Conservation (phyloP, 1,140 invertebrate genomes). For the Micrasema longulum region DNA sequence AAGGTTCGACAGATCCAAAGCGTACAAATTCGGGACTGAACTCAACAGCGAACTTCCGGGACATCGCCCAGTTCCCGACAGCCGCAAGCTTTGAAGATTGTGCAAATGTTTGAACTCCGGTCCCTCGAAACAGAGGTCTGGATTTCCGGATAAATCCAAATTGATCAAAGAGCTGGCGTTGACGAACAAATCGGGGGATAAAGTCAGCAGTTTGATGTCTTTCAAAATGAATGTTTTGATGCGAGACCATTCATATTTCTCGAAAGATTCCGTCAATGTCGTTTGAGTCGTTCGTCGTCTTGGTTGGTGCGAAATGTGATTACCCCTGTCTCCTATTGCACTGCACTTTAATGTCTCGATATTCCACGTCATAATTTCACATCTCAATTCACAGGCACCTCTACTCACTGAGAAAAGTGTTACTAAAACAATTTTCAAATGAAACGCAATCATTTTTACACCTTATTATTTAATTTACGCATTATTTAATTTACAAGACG, state of each 20-base stretch:
- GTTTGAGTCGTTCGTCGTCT: background rate
- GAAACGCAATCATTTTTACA: too few species aligned
- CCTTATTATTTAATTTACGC: too few species aligned
- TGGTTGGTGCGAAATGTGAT: background rate
- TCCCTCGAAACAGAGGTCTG: background rate
- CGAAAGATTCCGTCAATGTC: background rate
- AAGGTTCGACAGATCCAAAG: background rate
- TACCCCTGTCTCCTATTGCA: background rate
- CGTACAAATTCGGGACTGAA: background rate
- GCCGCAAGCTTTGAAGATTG: background rate
- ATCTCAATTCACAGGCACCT: conserved; percentile 1
- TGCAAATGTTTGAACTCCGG: background rate
- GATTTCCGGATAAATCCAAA: conserved; percentile 6
- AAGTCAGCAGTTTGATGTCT: background rate
- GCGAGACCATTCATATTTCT: background rate
- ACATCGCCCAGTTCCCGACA: background rate
- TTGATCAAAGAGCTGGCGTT: background rate
- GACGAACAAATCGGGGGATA: background rate
- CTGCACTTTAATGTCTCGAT: background rate
- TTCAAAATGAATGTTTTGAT: background rate
- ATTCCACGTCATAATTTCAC: background rate
- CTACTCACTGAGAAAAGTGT: too few species aligned
- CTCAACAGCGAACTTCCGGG: background rate
- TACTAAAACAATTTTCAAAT: too few species aligned
- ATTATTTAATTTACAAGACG: too few species aligned